A percentile compares a stretch with the other conserved stretches of the same genome.
Evolutionary conservation across 2,888 invertebrate species (phyloP).

Genomic region (Zonitis immaculata): DNA sequence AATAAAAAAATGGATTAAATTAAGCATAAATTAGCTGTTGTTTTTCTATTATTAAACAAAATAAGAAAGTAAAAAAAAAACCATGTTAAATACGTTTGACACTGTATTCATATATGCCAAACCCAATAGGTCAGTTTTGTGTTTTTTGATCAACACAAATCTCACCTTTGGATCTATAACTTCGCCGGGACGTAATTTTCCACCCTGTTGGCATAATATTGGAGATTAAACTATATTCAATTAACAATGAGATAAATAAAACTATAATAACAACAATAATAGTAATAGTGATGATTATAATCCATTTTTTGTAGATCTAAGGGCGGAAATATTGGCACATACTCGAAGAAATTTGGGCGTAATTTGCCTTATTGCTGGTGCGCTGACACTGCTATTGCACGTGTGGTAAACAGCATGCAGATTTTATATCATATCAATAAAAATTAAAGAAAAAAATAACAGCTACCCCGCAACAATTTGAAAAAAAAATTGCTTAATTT

Average conservation of each 20-base stretch:
- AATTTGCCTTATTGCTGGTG: constrained; percentile 18
- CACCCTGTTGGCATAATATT: constrained; percentile 57
- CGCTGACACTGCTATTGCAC: constrained; percentile 18
- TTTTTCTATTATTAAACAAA: background rate
- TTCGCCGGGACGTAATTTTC: constrained; percentile 75
- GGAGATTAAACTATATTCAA: constrained; percentile 8
- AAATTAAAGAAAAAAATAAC: background rate
- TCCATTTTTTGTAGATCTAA: background rate
- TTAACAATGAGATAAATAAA: constrained; percentile 6
- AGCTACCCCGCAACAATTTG: background rate
- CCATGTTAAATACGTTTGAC: constrained; percentile 30
- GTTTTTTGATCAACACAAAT: constrained; percentile 53
- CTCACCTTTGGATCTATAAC: constrained; percentile 72
- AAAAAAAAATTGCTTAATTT: background rate
- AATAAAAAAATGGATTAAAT: constrained; percentile 32
- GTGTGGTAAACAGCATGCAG: constrained; percentile 19
- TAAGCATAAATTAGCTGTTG: constrained; percentile 20
- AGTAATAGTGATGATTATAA: background rate
- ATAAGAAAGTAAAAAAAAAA: constrained; percentile 26
- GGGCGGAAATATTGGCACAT: constrained; percentile 14
- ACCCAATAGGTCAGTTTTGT: constrained; percentile 48
- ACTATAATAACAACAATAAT: background rate
- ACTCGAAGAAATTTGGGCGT: constrained; percentile 17
- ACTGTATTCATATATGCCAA: constrained; percentile 31
- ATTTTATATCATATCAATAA: constrained; percentile 10